Percentiles rank a stretch among this genome's conserved stretches.
phyloP scores from a whole-genome alignment of 2,113 vertebrate genomes.

The Triplophysa rosa region DNA sequence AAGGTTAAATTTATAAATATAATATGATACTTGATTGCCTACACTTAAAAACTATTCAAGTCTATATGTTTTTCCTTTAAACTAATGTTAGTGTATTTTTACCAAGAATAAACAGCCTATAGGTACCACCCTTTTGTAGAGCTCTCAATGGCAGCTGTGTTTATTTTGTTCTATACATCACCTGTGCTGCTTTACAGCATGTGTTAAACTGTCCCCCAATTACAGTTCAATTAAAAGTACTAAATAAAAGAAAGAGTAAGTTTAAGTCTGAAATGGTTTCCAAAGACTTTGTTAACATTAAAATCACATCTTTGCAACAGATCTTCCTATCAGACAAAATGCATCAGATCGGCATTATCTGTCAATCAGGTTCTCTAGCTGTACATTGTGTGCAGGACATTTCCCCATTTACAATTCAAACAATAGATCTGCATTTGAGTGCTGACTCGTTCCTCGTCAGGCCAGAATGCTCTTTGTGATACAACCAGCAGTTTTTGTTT shows the following conservation, averaged over 20 bases:
- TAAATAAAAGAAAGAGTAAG: constrained; percentile 60
- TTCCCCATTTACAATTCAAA: constrained; percentile 17
- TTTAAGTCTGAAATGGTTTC: constrained; percentile 60
- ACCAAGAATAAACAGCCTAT: too few species aligned
- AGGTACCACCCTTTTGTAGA: too few species aligned
- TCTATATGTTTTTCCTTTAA: too few species aligned
- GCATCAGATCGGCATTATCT: neutral
- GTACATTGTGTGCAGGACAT: constrained; percentile 16
- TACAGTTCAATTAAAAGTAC: too few species aligned
- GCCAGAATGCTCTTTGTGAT: constrained; percentile 22
- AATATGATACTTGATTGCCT: too few species aligned
- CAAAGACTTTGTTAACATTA: constrained; percentile 53
- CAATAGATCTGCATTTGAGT: constrained; percentile 8
- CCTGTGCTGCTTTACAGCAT: too few species aligned
- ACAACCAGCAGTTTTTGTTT: neutral
- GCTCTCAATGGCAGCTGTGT: too few species aligned
- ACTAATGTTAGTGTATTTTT: too few species aligned
- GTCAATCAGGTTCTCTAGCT: constrained; percentile 19
- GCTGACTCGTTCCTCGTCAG: neutral
- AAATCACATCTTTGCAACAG: constrained; percentile 54
- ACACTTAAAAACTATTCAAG: too few species aligned
- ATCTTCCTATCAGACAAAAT: constrained; percentile 8
- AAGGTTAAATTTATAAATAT: too few species aligned
- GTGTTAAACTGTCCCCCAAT: too few species aligned
- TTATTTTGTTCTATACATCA: too few species aligned